Evolutionary conservation across 2,888 invertebrate species (phyloP), one percentile per base, ranked within the genome.

Genomic region (Conchocele bisecta): DNA sequence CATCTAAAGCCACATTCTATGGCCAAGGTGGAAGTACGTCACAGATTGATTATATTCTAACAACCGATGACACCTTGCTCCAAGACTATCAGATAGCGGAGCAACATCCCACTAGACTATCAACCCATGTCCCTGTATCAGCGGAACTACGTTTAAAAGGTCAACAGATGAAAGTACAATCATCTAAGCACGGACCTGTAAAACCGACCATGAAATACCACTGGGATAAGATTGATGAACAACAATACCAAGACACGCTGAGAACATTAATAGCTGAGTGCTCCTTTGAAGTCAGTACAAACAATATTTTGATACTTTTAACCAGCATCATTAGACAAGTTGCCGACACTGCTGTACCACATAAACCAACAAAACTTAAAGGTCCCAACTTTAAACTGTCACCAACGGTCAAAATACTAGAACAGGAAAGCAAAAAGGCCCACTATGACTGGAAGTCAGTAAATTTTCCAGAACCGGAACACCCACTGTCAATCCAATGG

Each of bases 341-440:
- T 28, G n/a, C 29, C 17, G 6, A 5, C 6, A 50, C 28, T n/a
- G 28, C 29, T 11, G 50, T 50, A 5, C 50, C 50, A 28, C 28
- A 28, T 28, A 50, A 33, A 50, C 29, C 31, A 4, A 6, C 31
- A 5, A 50, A 50, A 50, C 5, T 28, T 4, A 50, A 28, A 50
- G 50, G 50, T n/a, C 50, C 50, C 28, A 50, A 15, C n/a, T 29
- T 50, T 17, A 50, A 50, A n/a, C 22, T 50, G 31, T 50, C 50
- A 7, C 50, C 50, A n/a, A 22, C 29, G 31, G 50, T 50, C 3
- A 26, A 50, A 50, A 6, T n/a, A 28, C 29, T 50, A 17, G 50
- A 50, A 29, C 31, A 29, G 17, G 29, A 50, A 7, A n/a, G 50
- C 20, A 50, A 50, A n/a, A 29, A 17, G 3, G 6, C 31, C 6